Evolutionary conservation across 2,888 invertebrate genomes (phyloP).

Genomic region (Trypoxylon attenuatum): DNA sequence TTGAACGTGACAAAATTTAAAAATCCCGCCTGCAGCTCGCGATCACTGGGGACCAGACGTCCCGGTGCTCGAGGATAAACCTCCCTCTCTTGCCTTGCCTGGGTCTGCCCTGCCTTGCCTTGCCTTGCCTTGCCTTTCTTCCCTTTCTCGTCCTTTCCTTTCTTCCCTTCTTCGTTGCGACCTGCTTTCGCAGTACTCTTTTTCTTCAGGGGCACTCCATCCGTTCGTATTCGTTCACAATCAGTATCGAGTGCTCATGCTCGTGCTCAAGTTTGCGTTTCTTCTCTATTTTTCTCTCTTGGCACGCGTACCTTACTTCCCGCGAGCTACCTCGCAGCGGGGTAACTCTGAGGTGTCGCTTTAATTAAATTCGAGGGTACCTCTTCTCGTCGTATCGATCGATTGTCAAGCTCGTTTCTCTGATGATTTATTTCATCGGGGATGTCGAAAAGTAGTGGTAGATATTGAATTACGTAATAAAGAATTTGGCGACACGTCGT

Average conservation of each 20-base stretch:
- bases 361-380: slow-evolving; percentile 13
- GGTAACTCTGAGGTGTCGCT: slow-evolving; percentile 24
- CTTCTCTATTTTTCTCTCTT: slow-evolving; percentile 40
- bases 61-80: slow-evolving; percentile 21
- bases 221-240: slow-evolving; percentile 60
- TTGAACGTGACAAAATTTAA: slow-evolving; percentile 75
- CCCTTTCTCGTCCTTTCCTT: slow-evolving; percentile 29
- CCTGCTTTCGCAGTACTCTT: too few species aligned
- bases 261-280: slow-evolving; percentile 48
- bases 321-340: slow-evolving; percentile 27
- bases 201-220: too few species aligned
- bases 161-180: slow-evolving; percentile 48
- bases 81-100: slow-evolving; percentile 8
- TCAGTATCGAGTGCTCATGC: too few species aligned
- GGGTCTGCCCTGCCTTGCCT: slow-evolving; percentile 34
- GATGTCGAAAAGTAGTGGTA: too few species aligned
- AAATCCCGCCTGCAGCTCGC: slow-evolving; percentile 60
- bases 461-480: too few species aligned
- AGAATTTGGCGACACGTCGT: too few species aligned
- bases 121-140: slow-evolving; percentile 33
- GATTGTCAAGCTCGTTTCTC: too few species aligned
- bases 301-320: slow-evolving; percentile 18
- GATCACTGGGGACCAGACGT: slow-evolving; percentile 28
- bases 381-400: neutral
- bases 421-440: too few species aligned